Conservation (phyloP, 2,888 invertebrate species). For the Dynastes grantii region DNA sequence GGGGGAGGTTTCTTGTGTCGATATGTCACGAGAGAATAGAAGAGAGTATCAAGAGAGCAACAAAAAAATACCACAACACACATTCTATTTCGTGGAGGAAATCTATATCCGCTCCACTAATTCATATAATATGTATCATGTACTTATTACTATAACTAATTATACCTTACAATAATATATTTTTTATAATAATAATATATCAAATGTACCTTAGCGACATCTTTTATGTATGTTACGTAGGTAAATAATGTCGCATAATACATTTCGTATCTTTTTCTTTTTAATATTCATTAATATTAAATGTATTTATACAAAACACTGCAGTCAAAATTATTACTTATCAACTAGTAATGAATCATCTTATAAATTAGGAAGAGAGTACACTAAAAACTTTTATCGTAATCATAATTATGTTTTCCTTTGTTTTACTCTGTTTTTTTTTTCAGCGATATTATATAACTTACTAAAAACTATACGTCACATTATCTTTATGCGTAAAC, state of each 20-base stretch:
- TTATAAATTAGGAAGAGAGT: constrained; percentile 49
- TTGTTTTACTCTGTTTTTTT: constrained; percentile 4
- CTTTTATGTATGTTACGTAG: not conserved
- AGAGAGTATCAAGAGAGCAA: constrained; percentile 47
- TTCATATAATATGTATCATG: constrained; percentile 22
- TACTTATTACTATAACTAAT: constrained; percentile 39
- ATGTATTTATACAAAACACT: constrained; percentile 48
- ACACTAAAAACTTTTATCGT: constrained; percentile 43
- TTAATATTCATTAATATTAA: constrained; percentile 12
- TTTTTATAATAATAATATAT: constrained; percentile 39
- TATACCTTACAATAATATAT: constrained; percentile 40
- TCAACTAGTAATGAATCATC: constrained; percentile 47
- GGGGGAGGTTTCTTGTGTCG: constrained; percentile 39
- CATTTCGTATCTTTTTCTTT: constrained; percentile 11
- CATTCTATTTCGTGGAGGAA: constrained; percentile 28
- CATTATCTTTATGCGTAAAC: constrained; percentile 51
- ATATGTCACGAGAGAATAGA: constrained; percentile 34
- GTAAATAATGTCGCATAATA: constrained; percentile 33
- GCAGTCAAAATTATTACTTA: constrained; percentile 51
- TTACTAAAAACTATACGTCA: constrained; percentile 50
- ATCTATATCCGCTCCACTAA: constrained; percentile 28
- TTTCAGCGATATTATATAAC: constrained; percentile 39
- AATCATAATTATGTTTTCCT: constrained; percentile 16
- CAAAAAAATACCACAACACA: constrained; percentile 45
- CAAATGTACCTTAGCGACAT: constrained; percentile 40